Evolutionary conservation across 2,797 vertebrate species (phyloP).

Genomic region (Oophaga sylvatica): DNA sequence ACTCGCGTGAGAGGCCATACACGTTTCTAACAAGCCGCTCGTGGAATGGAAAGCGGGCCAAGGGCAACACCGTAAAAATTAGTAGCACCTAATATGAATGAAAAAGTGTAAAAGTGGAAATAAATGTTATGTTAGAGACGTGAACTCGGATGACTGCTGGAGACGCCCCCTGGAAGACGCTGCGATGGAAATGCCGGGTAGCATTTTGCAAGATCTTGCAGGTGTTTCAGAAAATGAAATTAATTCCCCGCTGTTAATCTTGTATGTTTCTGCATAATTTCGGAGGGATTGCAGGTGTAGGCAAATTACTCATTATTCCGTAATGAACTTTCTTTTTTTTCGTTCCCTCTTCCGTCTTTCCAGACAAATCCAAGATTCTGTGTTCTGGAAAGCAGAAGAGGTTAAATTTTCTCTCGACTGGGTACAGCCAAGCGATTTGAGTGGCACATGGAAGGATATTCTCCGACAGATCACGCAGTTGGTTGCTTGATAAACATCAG

Average conservation of each 20-base stretch:
- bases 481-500: slow-evolving; percentile 57
- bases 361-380: slow-evolving; percentile 60
- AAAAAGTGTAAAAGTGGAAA: slow-evolving; percentile 67
- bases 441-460: slow-evolving; percentile 54
- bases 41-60: slow-evolving; percentile 65
- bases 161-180: not conserved
- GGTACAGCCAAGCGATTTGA: slow-evolving; percentile 36
- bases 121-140: slow-evolving; percentile 66
- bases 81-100: slow-evolving; percentile 68
- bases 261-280: slow-evolving; percentile 68
- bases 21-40: slow-evolving; percentile 68
- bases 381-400: slow-evolving; percentile 7
- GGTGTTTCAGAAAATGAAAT: slow-evolving; percentile 53
- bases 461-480: slow-evolving; percentile 49
- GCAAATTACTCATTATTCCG: slow-evolving; percentile 70
- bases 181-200: slow-evolving; percentile 60
- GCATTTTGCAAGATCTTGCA: slow-evolving; percentile 59
- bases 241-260: slow-evolving; percentile 67
- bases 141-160: slow-evolving; percentile 62
- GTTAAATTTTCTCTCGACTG: slow-evolving; percentile 33
- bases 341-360: slow-evolving; percentile 57
- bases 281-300: slow-evolving; percentile 68
- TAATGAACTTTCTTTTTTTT: slow-evolving; percentile 64
- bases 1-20: slow-evolving; percentile 68
- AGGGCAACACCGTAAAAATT: slow-evolving; percentile 65